These are phyloP conservation scores for Serrognathus titanus DNA, from an alignment of 2,888 invertebrate genomes.

Conservation along the genomic window DNA sequence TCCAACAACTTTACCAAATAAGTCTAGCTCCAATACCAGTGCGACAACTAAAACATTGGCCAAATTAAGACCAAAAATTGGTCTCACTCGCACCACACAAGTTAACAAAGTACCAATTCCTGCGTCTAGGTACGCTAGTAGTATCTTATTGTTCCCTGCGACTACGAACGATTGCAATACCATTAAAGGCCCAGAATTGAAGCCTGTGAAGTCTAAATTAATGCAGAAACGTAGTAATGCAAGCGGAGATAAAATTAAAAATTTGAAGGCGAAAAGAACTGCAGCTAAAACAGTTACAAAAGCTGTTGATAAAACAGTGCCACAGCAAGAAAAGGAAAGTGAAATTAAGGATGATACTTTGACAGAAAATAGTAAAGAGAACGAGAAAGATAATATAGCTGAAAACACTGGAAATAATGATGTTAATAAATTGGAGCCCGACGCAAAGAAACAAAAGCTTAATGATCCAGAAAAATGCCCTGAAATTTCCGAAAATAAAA, in stretches of 20 bases:
- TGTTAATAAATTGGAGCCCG: constrained; percentile 4
- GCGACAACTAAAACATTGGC: constrained; percentile 9
- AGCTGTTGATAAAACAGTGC: neutral
- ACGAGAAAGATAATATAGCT: neutral
- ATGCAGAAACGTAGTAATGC: neutral
- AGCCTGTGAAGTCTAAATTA: neutral
- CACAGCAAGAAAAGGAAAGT: neutral
- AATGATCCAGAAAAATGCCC: neutral
- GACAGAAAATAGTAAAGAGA: neutral
- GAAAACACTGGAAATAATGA: neutral
- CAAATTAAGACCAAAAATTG: constrained; percentile 21
- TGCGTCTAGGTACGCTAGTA: constrained; percentile 37
- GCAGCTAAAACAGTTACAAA: neutral
- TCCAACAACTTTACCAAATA: constrained; percentile 17
- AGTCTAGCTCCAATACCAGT: neutral
- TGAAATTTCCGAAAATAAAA: constrained; percentile 11
- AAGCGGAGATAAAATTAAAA: neutral
- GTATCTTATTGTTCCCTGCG: neutral
- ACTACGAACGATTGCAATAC: neutral
- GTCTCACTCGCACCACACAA: constrained; percentile 43
- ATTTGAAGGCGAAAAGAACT: constrained; percentile 11
- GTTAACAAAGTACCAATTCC: constrained; percentile 49
- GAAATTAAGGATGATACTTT: neutral
- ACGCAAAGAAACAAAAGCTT: constrained; percentile 4
- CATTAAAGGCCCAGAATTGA: neutral